Evolutionary conservation across 2,113 vertebrate species (phyloP), one percentile per base, ranked within the genome.

Genomic region (Euleptes europaea): DNA sequence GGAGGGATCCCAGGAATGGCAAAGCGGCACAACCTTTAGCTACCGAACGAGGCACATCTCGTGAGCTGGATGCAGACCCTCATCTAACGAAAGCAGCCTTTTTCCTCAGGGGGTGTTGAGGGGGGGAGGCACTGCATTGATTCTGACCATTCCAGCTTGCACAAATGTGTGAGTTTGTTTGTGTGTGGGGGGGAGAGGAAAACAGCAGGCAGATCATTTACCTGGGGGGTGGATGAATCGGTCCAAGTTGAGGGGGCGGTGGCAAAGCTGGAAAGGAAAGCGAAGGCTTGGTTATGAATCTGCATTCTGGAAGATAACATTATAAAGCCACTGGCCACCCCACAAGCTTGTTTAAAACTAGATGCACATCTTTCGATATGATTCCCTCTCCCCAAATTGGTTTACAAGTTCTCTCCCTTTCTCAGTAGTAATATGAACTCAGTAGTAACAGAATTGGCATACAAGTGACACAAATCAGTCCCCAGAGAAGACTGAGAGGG

Each of bases 201-300:
- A 17, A 12, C 17, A 33, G 31, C 8, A 5, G 28, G 6, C 1
- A 5, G 35, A 47, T 78, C 40, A n/a, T 91, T 94, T 92, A 97
- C 96, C 96, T 95, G 38, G 96, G 95, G 1, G 93, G 97, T 83
- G 93, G 97, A 73, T 98, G 97, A 79, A 98, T 96, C 51, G 98
- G 97, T 91, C 97, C 97, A 38, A 99, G 95, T 79, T 98, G 98
- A 91, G 98, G 97, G 84, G 95, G 96, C 71, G 98, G 97, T 81
- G 98, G 97, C 4, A 98, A 97, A 97, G 95, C 12, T 85, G 71
- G 90, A 89, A 91, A 76, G 90, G n/a, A 94, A 90, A 74, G 80
- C 82, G 67, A 67, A 88, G 17, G 21, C 77, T 13, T 40, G 78
- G 60, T 83, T 54, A 83, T 73, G 57, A 72, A 72, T 49, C n/a